These are phyloP conservation scores for Carcinoscorpius rotundicauda DNA, from an alignment of 1,140 invertebrate species.

Conservation along the genomic window DNA sequence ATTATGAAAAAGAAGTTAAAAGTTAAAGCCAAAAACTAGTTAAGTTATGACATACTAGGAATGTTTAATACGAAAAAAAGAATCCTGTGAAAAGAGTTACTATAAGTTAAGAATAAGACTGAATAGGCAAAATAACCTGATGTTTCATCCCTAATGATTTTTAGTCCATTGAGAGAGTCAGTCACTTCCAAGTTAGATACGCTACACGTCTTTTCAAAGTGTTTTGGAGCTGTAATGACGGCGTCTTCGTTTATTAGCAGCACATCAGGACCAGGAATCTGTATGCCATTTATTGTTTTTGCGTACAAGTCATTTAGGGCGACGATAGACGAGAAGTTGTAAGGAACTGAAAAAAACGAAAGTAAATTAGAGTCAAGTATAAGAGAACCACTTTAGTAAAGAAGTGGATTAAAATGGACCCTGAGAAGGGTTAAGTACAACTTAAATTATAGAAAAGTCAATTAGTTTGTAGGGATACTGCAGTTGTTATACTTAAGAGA, in stretches of 20 bases:
- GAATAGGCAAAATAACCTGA: no score
- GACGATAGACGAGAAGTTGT: conserved; percentile 9
- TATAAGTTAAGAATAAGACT: no score
- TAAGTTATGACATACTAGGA: not conserved
- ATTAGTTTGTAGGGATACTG: no score
- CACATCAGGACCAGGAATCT: conserved; percentile 12
- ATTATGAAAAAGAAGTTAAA: not conserved
- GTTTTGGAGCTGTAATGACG: conserved; percentile 3
- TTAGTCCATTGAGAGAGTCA: conserved; percentile 16
- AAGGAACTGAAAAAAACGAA: conserved; percentile 9
- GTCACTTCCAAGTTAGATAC: conserved; percentile 7
- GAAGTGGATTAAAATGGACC: not conserved
- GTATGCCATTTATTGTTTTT: conserved; percentile 12
- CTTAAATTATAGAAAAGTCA: no score
- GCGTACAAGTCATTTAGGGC: conserved; percentile 7
- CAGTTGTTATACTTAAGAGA: no score
- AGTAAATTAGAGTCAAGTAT: no score
- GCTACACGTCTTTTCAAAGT: conserved; percentile 2
- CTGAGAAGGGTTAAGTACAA: not conserved
- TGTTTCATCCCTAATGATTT: not conserved
- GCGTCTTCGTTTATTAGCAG: conserved; percentile 1
- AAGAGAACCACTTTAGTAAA: not conserved
- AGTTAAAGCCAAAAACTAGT: not conserved
- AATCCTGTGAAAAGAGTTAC: no score
- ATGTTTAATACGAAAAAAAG: no score